A percentile compares a stretch with the other conserved stretches of the same genome.
These are phyloP conservation scores for Coendou prehensilis DNA, from an alignment of 2,797 vertebrate genomes.

Conservation along the genomic window DNA sequence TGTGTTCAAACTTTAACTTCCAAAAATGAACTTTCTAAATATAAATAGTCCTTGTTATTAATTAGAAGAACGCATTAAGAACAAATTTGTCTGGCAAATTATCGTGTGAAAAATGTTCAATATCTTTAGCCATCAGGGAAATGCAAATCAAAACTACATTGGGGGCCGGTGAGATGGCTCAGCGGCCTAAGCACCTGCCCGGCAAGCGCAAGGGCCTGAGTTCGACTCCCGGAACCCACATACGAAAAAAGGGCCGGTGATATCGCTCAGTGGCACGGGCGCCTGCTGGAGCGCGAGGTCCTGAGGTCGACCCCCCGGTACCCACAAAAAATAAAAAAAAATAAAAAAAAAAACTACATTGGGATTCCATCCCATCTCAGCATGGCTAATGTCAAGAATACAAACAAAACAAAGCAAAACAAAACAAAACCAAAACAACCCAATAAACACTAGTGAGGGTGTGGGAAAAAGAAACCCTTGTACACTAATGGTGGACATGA, in stretches of 20 bases:
- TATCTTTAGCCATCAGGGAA: background rate
- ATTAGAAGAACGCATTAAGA: constrained; percentile 5
- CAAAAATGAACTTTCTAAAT: background rate
- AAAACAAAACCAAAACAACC: background rate
- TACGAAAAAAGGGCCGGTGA: too few species aligned
- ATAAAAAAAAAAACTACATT: background rate
- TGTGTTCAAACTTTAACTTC: background rate
- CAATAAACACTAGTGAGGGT: background rate
- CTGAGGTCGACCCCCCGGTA: too few species aligned
- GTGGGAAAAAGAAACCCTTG: background rate
- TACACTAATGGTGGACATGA: background rate
- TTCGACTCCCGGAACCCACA: too few species aligned
- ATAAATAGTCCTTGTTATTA: background rate
- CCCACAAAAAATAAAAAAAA: too few species aligned
- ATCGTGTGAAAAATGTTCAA: background rate
- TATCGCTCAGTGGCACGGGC: too few species aligned
- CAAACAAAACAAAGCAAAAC: background rate
- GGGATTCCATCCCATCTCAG: background rate
- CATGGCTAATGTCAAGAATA: background rate
- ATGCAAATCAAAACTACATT: background rate
- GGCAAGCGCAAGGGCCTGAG: too few species aligned
- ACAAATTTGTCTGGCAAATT: background rate
- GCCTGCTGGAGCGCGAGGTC: too few species aligned
- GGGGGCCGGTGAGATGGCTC: too few species aligned
- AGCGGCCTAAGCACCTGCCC: too few species aligned